Conservation (phyloP, 2,888 invertebrate species). For the Tanypteryx hageni region DNA sequence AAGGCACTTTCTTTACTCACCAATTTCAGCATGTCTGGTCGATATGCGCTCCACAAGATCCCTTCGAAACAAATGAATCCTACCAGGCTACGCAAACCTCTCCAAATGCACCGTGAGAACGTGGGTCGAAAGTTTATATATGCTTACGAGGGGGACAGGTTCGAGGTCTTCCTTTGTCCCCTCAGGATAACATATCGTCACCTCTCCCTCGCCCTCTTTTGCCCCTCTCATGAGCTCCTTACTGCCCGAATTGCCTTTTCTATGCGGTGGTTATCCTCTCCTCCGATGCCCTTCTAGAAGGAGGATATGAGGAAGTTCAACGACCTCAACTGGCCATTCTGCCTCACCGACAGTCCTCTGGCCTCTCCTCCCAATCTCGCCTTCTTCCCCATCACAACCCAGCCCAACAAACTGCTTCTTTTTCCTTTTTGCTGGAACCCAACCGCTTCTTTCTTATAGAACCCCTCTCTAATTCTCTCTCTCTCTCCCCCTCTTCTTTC, state of each 20-base stretch:
- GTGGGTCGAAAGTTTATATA: neutral
- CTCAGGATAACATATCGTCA: neutral
- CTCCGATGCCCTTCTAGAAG: neutral
- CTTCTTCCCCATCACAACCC: neutral
- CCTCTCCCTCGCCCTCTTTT: neutral
- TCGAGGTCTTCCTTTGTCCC: neutral
- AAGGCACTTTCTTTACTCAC: neutral
- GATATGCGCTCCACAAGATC: neutral
- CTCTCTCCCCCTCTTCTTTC: neutral
- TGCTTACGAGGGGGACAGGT: neutral
- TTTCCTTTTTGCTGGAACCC: neutral
- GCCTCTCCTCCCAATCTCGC: neutral
- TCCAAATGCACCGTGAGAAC: neutral
- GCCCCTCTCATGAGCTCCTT: neutral
- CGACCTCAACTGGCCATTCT: slow-evolving; percentile 1
- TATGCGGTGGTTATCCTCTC: neutral
- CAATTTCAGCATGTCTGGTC: slow-evolving; percentile 29
- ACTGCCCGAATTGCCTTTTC: neutral
- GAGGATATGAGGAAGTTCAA: slow-evolving; percentile 2
- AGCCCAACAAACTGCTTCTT: neutral
- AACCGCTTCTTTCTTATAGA: neutral
- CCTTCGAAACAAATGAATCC: neutral
- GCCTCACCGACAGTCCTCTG: neutral
- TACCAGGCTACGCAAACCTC: neutral
- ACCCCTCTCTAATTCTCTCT: neutral